Base-by-base conservation (phyloP, 2,113 vertebrate genomes). In the Cebus imitator region DNA sequence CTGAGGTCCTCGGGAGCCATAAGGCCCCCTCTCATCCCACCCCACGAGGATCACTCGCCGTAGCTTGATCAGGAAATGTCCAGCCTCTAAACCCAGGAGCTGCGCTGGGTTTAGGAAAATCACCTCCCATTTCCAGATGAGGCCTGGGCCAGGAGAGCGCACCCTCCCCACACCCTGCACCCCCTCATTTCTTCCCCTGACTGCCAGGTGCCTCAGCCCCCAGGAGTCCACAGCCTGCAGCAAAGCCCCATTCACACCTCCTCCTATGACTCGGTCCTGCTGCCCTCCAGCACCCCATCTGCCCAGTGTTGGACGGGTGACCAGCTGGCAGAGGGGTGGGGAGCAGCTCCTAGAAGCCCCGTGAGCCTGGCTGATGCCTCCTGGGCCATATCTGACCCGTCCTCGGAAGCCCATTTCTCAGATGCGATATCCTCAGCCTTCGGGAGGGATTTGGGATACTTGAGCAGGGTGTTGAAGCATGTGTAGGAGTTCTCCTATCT, bases 1-100 rank as follows among this genome's bases (percentile, higher is more conserved):
- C 35, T 50, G 8, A 40, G 20, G 72, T 43, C 40, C 43, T 52
- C 79, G 8, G 50, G 79, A 55, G 79, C 52, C 52, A 8, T 14
- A n/a, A 81, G 79, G 37, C 18, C 55, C 52, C n/a, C 10, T 55
- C 80, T n/a, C 2, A 14, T n/a, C n/a, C 7, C 52, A 16, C 35
- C 78, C 21, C 27, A 48, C 6, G 0, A n/a, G 30, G 52, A 58
- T 43, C 27, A 7, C 57, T 23, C 9, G 0, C 30, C 2, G 8
- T 17, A 0, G 30, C 45, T 76, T n/a, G 7, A 4, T 50, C 25
- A 43, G 40, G 66, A 14, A 45, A 48, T 0, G 8, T 12, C 10
- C 58, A 16, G 21, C 37, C 61, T 43, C 81, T 64, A 23, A 72
- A 50, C 58, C 8, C 21, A 37, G 17, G 35, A 21, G 12, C 45